These are phyloP conservation scores for Microcebus murinus DNA, from an alignment of 2,113 vertebrate genomes.

Conservation along the genomic window DNA sequence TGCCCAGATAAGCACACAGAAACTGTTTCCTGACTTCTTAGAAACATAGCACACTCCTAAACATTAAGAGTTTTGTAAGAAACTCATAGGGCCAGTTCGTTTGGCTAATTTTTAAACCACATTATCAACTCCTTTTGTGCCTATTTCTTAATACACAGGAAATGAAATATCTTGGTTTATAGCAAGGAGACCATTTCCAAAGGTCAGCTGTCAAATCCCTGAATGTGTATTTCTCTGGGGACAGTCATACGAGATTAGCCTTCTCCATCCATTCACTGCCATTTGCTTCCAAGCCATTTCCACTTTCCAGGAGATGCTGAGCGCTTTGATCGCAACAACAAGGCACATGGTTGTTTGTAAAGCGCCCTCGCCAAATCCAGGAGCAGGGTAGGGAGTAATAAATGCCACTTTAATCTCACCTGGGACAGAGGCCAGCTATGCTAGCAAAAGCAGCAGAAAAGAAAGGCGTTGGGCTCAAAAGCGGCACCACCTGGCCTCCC, in stretches of 20 bases:
- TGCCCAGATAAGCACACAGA: neutral
- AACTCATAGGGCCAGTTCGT: neutral
- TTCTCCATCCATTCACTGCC: neutral
- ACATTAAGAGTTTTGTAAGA: neutral
- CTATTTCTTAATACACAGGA: neutral
- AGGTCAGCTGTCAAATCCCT: neutral
- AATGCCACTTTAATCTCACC: slow-evolving; percentile 44
- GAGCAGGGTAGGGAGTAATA: slow-evolving; percentile 1
- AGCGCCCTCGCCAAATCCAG: neutral
- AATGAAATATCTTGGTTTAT: neutral
- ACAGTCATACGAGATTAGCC: neutral
- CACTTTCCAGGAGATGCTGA: neutral
- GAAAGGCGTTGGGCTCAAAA: neutral
- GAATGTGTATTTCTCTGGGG: neutral
- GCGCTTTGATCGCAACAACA: neutral
- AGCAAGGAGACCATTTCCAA: neutral
- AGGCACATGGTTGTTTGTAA: neutral
- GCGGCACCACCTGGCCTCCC: neutral
- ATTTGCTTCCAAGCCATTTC: neutral
- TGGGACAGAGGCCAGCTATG: slow-evolving; percentile 39
- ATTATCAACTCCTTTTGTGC: neutral
- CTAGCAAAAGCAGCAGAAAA: neutral
- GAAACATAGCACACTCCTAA: neutral
- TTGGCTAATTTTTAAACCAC: neutral
- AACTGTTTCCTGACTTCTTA: neutral